phyloP scores from a whole-genome alignment of 1,140 invertebrate genomes.

The Oryctes rhinoceros region DNA sequence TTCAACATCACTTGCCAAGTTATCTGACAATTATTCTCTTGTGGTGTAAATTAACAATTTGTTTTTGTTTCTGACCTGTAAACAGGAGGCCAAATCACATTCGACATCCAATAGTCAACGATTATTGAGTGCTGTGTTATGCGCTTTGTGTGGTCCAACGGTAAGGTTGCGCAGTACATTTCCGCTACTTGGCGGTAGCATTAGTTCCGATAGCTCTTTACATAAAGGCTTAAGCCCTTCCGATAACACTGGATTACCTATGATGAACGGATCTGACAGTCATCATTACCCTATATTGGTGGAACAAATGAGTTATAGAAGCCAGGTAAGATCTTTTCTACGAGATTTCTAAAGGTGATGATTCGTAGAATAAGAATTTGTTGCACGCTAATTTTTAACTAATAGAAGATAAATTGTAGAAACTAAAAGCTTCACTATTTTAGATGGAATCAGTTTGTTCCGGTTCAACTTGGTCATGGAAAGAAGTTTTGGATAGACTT shows the following conservation, averaged over 20 bases:
- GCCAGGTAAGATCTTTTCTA: slow-evolving; percentile 63
- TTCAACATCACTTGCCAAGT: too few relatives aligned
- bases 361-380: too few relatives aligned
- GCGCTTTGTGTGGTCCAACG: slow-evolving; percentile 80
- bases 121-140: slow-evolving; percentile 81
- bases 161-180: slow-evolving; percentile 82
- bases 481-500: slow-evolving; percentile 84
- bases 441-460: slow-evolving; percentile 65
- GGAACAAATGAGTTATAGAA: slow-evolving; percentile 82
- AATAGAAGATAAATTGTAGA: too few relatives aligned
- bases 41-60: too few relatives aligned
- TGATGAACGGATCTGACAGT: slow-evolving; percentile 75
- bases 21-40: too few relatives aligned
- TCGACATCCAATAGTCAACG: slow-evolving; percentile 66
- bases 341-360: too few relatives aligned
- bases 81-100: slow-evolving; percentile 51
- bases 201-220: slow-evolving; percentile 63
- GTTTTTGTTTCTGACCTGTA: too few relatives aligned
- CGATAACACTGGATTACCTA: slow-evolving; percentile 74
- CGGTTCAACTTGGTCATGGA: slow-evolving; percentile 75
- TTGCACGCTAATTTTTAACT: too few relatives aligned
- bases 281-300: slow-evolving; percentile 83
- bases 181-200: slow-evolving; percentile 70
- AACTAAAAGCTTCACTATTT: background rate
- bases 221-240: slow-evolving; percentile 71